phyloP scores from a whole-genome alignment of 2,797 vertebrate species.

The Microctenopoma stevenorrisi region DNA sequence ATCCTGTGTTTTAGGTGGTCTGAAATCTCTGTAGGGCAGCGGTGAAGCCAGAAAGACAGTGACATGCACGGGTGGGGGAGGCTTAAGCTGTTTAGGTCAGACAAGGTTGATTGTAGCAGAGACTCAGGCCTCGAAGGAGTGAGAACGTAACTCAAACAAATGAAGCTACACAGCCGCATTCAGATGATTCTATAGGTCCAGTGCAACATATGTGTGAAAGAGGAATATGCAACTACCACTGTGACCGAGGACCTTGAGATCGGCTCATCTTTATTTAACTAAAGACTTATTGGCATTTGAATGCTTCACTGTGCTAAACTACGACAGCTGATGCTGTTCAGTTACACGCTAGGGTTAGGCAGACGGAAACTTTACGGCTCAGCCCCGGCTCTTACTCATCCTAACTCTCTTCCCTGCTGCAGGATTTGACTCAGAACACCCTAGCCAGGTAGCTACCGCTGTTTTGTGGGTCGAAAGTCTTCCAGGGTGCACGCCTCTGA shows the following conservation, averaged over 20 bases:
- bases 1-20: conserved; percentile 46
- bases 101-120: conserved; percentile 50
- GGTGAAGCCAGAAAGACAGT: conserved; percentile 43
- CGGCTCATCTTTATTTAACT: not conserved
- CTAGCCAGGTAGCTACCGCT: not conserved
- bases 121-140: conserved; percentile 28
- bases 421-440: conserved; percentile 1
- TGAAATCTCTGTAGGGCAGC: conserved; percentile 34
- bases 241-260: not conserved
- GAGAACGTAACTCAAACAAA: conserved; percentile 43
- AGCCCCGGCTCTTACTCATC: not conserved
- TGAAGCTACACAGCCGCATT: conserved; percentile 44
- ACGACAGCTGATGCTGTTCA: not conserved
- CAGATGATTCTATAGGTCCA: not conserved
- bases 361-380: conserved; percentile 3
- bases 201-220: conserved; percentile 2
- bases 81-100: conserved; percentile 50
- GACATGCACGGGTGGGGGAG: conserved; percentile 16
- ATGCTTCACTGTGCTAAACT: not conserved
- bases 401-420: not conserved
- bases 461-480: conserved; percentile 5
- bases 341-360: not conserved
- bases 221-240: not conserved
- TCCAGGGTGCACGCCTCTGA: not conserved
- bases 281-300: not conserved